Base-by-base conservation (phyloP, 2,797 vertebrate species). In the Tenualosa ilisha region DNA sequence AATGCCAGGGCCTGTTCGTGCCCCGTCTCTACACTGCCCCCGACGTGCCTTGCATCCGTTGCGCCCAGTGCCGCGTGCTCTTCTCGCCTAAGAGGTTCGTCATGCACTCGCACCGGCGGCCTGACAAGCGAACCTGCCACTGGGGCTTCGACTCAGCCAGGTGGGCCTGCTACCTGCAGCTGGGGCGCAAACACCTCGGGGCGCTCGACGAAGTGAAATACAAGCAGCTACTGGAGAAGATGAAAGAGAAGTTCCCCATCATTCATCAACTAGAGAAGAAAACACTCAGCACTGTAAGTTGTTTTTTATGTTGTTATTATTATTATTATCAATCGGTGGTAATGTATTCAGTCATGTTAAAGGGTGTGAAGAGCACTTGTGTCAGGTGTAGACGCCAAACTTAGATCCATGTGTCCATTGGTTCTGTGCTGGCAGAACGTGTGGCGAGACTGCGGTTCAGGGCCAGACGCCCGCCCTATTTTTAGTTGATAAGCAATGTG, bases 81-180 rank as follows among this genome's bases (percentile, higher is more conserved):
- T 99, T 98, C 93, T 98, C 98, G 0, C 97, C 98, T 0, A 97
- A 99, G 93, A 98, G 97, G 0, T 99, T 99, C 51, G 98, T 99
- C 91, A 98, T 99, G 97, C 98, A 99, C 92, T 99, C 98, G 0
- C 98, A 99, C 92, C 96, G 97, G 87, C 98, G 97, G 81, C 98
- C 98, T 0, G 98, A 99, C 95, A 99, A 99, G 95, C 97, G 98
- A 93, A 99, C 98, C 91, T 99, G 98, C 92, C 98, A 99, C 92
- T 99, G 98, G 98, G 98, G 98, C 63, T 99, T 99, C 91, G 98
- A 99, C 88, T 99, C 98, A 0, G 97, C 97, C 92, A 99, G 98
- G 92, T 99, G 98, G 98, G 97, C 97, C 88, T 98, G 97, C 93
- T 99, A 99, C 93, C 95, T 99, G 91, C 98, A 98, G 81, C 96